Base-by-base conservation (phyloP, 35 echinoderm and acorn worm species). In the Acanthaster planci region DNA sequence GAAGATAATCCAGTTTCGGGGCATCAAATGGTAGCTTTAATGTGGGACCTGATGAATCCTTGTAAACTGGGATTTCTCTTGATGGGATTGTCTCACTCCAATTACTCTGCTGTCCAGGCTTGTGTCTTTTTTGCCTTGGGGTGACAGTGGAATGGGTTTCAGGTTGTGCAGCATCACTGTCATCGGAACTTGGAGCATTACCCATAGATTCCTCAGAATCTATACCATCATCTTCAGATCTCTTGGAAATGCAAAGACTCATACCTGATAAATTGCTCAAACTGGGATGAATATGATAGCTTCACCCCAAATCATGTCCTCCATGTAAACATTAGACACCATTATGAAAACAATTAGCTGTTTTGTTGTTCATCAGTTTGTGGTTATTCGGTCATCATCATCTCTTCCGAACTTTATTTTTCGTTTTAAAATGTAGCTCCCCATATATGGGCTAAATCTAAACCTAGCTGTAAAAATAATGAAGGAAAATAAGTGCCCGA, bases 41-140 rank as follows among this genome's bases (percentile, higher is more conserved):
- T 1, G 53, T 56, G 14, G 53, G 53, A n/a, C 53, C 53, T n/a
- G 53, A 56, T 56, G 53, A n/a, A 3, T n/a, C 53, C 22, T 56
- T 0, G 22, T 56, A 56, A 56, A 56, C 22, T 56, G 53, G 53
- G 22, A 56, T n/a, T 17, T 56, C 53, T 56, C 14, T 17, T 3
- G 53, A n/a, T 56, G 53, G 53, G 22, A 56, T 56, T 56, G 22
- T 56, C 53, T 56, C 53, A n/a, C 53, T 56, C 53, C 53, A 56
- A 56, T 56, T 56, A 56, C 22, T n/a, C 53, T 56, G 14, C 53
- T 56, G 14, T n/a, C 22, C 22, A 17, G 53, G 22, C 22, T 14
- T 56, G 14, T 17, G 14, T 17, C 22, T 56, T 56, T 56, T 56
- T n/a, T n/a, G 14, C 22, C 53, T 56, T 56, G 53, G 53, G 22